phyloP scores from a whole-genome alignment of 2,113 vertebrate genomes.

The Daboia siamensis region DNA sequence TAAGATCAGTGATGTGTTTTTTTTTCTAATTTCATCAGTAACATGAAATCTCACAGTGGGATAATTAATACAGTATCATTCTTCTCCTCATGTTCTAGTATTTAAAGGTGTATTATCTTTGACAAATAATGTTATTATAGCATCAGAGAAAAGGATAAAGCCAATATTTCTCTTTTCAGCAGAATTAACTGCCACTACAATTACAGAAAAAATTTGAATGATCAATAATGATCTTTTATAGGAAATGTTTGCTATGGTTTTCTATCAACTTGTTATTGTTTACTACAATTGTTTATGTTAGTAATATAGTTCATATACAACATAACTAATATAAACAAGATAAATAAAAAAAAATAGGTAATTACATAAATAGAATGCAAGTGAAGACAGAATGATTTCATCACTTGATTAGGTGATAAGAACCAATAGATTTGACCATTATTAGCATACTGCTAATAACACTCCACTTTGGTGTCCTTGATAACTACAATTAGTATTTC shows the following conservation, averaged over 20 bases:
- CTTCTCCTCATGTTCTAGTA: not conserved
- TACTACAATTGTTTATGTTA: not conserved
- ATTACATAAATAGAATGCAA: not conserved
- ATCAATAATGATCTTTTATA: not conserved
- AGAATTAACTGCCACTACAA: not conserved
- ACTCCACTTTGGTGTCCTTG: not conserved
- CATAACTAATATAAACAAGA: not conserved
- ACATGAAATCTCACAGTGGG: not conserved
- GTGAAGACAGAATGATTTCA: not conserved
- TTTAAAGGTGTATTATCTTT: not conserved
- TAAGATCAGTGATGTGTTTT: not conserved
- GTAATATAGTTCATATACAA: not conserved
- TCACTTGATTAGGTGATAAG: not conserved
- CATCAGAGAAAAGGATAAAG: not conserved
- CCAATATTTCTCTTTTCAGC: not conserved
- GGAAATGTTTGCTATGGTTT: not conserved
- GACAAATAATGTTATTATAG: not conserved
- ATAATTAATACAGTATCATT: not conserved
- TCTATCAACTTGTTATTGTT: not conserved
- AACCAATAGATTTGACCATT: not conserved
- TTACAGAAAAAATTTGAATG: not conserved
- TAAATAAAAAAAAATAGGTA: not conserved
- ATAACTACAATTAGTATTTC: not conserved
- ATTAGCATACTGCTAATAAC: not conserved
- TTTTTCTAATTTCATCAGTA: not conserved